Evolutionary conservation across 2,888 invertebrate genomes (phyloP), one percentile per base, ranked within the genome.

Genomic region (Drosophila longiperda): DNA sequence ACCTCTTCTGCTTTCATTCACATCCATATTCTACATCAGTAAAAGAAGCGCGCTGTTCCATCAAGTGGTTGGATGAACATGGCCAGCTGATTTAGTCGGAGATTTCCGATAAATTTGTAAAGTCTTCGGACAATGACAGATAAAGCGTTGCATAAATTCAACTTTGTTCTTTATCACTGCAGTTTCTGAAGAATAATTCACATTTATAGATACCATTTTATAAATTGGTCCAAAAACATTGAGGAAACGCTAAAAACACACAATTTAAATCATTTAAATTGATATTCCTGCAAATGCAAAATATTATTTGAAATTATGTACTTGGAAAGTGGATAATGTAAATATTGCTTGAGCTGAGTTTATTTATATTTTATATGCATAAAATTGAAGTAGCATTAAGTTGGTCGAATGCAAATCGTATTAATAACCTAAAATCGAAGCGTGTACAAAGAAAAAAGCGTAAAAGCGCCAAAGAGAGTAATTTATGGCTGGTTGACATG

Each of bases 401-500:
- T 17, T 49, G 48, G 3, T 17, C 7, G 0, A 49, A 49, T 42
- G 20, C 12, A 45, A 45, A 12, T 11, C 6, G 20, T 12, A 50
- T 32, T 15, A 42, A 38, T 17, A 26, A 20, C n/a, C 8, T 7
- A 45, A 45, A 17, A 29, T 42, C 3, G 15, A 20, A 32, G 15
- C 7, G 29, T 40, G 8, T 40, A 9, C 32, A 11, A 5, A n/a
- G 2, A 52, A 26, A 36, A 57, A 33, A 50, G 42, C 57, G 32
- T 54, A 48, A 42, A 42, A 45, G 45, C 29, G 32, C 48, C 20
- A 20, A 45, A 55, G 26, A 48, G 34, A 63, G 11, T 8, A 7
- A n/a, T 40, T 38, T 59, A 66, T 58, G 45, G 63, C 60, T 34
- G 55, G 67, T 50, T 58, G 40, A 48, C 42, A 59, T 63, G 64